Evolutionary conservation across 2,113 vertebrate species (phyloP), one percentile per base, ranked within the genome.

Genomic region (Apodemus speciosus): DNA sequence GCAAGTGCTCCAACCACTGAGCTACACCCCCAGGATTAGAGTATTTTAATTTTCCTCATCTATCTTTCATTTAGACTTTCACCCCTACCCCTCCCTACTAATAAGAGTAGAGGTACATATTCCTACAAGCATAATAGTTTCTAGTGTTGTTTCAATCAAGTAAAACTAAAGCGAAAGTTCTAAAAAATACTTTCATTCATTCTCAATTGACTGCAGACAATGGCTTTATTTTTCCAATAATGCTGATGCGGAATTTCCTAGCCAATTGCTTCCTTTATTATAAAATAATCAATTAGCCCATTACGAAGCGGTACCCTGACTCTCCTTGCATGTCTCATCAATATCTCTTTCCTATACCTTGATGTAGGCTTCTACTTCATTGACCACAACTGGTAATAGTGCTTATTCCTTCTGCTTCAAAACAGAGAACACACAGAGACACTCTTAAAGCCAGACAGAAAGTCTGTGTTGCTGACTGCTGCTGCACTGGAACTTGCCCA

Each of bases 221-320:
- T 27, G 25, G 75, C 62, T 68, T 81, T 21, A 43, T 87, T 51
- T 90, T 80, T 81, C 16, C 75, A 90, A 43, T 80, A 86, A 86
- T 66, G 81, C 2, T 58, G 77, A 68, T 69, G 46, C 53, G 51
- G 88, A 81, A n/a, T 81, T 87, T 81, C 16, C 83, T 69, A 49
- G 49, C 75, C 35, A 43, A 76, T 68, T 93, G 79, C 66, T 66
- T 80, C 32, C 9, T 49, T 49, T 21, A 13, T 60, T 90, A 95
- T 76, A 89, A 95, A 62, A 77, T 84, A 86, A 85, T 86, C 75
- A 80, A 81, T 73, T 56, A 86, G 58, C 30, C 40, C 49, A 75
- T 93, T 73, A 81, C 23, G 15, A 77, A 86, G 25, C 46, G 25
- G 18, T 32, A 66, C 18, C 53, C 38, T 49, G 21, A 62, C 23